Percentiles rank a stretch among this genome's conserved stretches.
Conservation (phyloP, 2,113 vertebrate genomes). For the Menidia beryllina region DNA sequence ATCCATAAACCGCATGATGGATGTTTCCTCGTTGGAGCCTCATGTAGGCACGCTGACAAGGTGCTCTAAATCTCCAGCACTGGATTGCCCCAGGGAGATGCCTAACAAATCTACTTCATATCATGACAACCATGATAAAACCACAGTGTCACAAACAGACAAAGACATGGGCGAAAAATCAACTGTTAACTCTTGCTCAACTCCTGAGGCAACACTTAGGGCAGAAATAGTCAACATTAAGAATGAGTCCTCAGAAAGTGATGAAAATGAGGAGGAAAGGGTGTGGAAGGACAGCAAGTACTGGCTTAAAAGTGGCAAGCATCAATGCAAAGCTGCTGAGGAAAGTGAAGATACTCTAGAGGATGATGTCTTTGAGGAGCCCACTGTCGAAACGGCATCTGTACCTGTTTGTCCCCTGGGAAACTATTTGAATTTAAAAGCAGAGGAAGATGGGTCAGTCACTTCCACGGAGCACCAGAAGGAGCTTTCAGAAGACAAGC, state of each 20-base stretch:
- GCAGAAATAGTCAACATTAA: conserved; percentile 82
- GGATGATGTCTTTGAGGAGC: conserved; percentile 71
- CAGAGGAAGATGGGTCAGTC: background rate
- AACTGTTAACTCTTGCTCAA: conserved; percentile 29
- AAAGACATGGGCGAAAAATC: background rate
- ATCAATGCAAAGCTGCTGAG: conserved; percentile 1
- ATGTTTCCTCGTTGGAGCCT: conserved; percentile 41
- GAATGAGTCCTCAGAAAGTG: conserved; percentile 86
- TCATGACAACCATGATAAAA: conserved; percentile 10
- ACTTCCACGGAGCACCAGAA: conserved; percentile 26
- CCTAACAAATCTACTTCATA: conserved; percentile 12
- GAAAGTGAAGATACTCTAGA: conserved; percentile 23
- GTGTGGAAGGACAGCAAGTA: conserved; percentile 24
- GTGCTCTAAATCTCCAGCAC: conserved; percentile 25
- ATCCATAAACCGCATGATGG: conserved; percentile 51
- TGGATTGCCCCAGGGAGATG: conserved; percentile 7
- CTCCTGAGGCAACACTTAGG: conserved; percentile 63
- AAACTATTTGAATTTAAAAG: conserved; percentile 3
- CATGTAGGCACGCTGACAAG: conserved; percentile 21
- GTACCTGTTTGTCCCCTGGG: background rate
- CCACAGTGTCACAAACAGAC: background rate
- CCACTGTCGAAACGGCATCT: conserved; percentile 11
- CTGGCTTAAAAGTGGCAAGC: conserved; percentile 20
- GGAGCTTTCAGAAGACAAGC: conserved; percentile 23
- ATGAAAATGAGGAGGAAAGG: conserved; percentile 76